These are phyloP conservation scores for Phyllotis vaccarum DNA, from an alignment of 2,797 vertebrate genomes.

Conservation along the genomic window DNA sequence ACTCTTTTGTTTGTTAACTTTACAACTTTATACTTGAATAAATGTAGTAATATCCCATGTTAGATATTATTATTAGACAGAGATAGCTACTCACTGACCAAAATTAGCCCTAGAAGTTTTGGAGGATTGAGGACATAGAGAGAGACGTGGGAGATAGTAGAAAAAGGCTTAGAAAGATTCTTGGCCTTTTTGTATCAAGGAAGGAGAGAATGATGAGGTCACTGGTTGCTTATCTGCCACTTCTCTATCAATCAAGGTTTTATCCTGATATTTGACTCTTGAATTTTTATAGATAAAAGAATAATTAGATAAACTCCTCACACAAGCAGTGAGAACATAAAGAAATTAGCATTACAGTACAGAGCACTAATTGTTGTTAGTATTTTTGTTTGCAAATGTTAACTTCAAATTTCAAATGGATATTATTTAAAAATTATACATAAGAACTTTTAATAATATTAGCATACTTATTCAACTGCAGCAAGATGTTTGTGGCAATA, in stretches of 20 bases:
- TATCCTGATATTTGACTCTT: too few species aligned
- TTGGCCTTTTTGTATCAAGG: neutral
- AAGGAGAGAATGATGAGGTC: neutral
- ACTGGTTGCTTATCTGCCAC: neutral
- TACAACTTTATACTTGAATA: too few species aligned
- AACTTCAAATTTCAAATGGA: neutral
- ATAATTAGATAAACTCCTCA: neutral
- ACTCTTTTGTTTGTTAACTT: too few species aligned
- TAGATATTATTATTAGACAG: too few species aligned
- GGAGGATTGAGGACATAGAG: neutral
- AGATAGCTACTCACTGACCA: neutral
- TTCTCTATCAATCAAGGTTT: too few species aligned
- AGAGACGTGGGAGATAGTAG: neutral
- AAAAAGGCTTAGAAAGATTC: neutral
- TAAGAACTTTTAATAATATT: neutral
- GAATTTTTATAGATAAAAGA: neutral
- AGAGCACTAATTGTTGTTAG: neutral
- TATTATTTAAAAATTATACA: neutral
- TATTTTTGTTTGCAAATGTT: neutral
- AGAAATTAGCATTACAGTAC: neutral
- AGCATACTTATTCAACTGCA: neutral
- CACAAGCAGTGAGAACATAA: neutral
- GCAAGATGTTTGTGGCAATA: neutral
- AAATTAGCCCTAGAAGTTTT: neutral
- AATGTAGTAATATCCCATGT: too few species aligned